Base-by-base conservation (phyloP, 2,888 invertebrate genomes). In the Cerastoderma edule region DNA sequence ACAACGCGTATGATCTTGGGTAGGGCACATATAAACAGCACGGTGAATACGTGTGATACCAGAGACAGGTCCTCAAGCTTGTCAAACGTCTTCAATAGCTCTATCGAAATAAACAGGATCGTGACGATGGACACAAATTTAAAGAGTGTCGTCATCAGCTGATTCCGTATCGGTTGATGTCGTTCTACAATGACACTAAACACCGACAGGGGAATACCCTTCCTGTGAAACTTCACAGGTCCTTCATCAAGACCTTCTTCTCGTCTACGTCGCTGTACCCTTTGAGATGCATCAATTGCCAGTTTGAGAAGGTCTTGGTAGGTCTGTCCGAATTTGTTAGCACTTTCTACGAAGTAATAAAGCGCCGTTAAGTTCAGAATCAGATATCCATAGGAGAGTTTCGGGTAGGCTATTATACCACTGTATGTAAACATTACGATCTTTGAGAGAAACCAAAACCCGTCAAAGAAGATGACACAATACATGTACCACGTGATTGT, bases 351-450 rank as follows among this genome's bases (percentile, higher is more conserved):
- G 10, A 84, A 33, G 32, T 84, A 84, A 63, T 78, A 77, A 8
- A 80, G 5, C 2, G 80, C 73, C 0, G 84, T 84, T 5, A 77
- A 65, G 4, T 44, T 53, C 56, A 84, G 80, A 6, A 84, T 78
- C 2, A 84, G 33, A 39, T 83, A 84, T 2, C 84, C 84, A 30
- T 80, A 80, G 0, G 84, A 75, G 1, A 71, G 50, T 33, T 75
- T 78, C 13, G 84, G 82, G 35, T 80, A 79, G 10, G 78, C 68
- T 24, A 84, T 70, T 3, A 84, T 69, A 8, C 84, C 84, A 10
- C 80, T 83, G 65, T 77, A 84, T 13, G 80, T 84, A 27, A 82
- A 84, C 10, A 84, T 77, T 3, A 63, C 63, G 19, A 84, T 64
- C 24, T 79, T 67, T 1, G 75, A 67, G 13, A 83, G 27, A 48